A percentile compares a stretch with the other conserved stretches of the same genome.
Conservation (phyloP, 2,797 vertebrate species). For the Monodelphis domestica region DNA sequence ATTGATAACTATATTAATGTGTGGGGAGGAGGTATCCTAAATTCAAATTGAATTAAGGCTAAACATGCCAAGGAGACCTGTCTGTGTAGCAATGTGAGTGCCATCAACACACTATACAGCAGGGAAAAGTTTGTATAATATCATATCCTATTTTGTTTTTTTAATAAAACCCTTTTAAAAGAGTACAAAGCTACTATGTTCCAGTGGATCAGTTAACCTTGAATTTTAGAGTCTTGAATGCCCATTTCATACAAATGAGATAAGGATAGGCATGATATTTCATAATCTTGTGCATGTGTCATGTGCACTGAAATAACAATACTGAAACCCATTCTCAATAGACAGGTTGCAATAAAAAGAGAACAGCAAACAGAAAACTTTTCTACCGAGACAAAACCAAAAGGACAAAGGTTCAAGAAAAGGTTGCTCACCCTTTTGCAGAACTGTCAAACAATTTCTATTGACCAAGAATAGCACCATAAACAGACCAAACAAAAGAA, state of each 20-base stretch:
- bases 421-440: slow-evolving; percentile 76
- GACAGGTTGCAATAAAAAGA: slow-evolving; percentile 67
- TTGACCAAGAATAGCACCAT: slow-evolving; percentile 83
- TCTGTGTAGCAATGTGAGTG: background rate
- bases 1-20: slow-evolving; percentile 82
- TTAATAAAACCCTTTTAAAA: slow-evolving; percentile 44
- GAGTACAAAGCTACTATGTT: slow-evolving; percentile 50
- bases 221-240: slow-evolving; percentile 53
- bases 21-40: slow-evolving; percentile 80
- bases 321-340: slow-evolving; percentile 47
- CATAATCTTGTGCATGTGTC: slow-evolving; percentile 11
- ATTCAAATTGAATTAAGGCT: slow-evolving; percentile 81
- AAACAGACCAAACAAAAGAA: slow-evolving; percentile 85
- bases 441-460: slow-evolving; percentile 79
- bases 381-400: slow-evolving; percentile 71
- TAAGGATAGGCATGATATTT: slow-evolving; percentile 42
- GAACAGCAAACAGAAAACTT: slow-evolving; percentile 79
- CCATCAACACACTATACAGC: slow-evolving; percentile 69
- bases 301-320: slow-evolving; percentile 38
- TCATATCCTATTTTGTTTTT: slow-evolving; percentile 60
- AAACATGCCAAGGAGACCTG: slow-evolving; percentile 75
- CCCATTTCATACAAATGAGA: slow-evolving; percentile 70
- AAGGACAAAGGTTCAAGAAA: slow-evolving; percentile 80
- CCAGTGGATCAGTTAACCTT: slow-evolving; percentile 25
- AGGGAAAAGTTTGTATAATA: slow-evolving; percentile 47